These are phyloP conservation scores for Arctia plantaginis DNA, from an alignment of 2,888 invertebrate genomes.

Conservation along the genomic window DNA sequence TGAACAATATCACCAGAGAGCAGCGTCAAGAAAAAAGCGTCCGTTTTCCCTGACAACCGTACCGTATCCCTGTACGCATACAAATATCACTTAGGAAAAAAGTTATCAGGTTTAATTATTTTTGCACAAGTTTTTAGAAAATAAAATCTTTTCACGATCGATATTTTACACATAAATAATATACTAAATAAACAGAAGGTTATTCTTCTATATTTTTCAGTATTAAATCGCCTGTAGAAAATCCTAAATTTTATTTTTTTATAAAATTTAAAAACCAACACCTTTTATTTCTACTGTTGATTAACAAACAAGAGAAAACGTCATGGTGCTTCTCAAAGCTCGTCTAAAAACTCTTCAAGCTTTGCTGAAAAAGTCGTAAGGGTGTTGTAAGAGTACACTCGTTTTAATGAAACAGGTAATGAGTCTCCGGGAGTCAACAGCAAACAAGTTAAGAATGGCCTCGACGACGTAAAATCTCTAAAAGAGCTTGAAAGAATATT, in stretches of 20 bases:
- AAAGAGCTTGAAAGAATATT: conserved; percentile 39
- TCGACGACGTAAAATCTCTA: conserved; percentile 48
- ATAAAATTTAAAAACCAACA: neutral
- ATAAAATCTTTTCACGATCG: neutral
- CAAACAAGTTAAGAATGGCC: conserved; percentile 63
- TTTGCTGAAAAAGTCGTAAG: conserved; percentile 52
- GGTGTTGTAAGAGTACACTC: conserved; percentile 68
- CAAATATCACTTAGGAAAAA: neutral
- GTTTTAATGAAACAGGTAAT: conserved; percentile 82
- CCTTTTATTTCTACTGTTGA: neutral
- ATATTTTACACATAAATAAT: neutral
- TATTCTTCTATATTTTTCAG: neutral
- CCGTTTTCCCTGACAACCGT: too few species aligned
- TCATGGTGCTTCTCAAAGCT: conserved; percentile 18
- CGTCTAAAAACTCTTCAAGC: conserved; percentile 30
- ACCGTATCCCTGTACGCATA: too few species aligned
- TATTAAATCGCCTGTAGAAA: neutral
- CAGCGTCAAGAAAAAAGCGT: neutral
- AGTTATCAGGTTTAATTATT: neutral
- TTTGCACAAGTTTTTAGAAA: neutral
- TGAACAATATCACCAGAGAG: too few species aligned
- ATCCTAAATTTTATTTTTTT: neutral
- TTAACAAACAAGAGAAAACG: neutral
- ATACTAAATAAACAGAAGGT: neutral
- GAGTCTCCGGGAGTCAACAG: conserved; percentile 71